phyloP scores from a whole-genome alignment of 1,140 invertebrate species.

The Scaptomyza graminum region DNA sequence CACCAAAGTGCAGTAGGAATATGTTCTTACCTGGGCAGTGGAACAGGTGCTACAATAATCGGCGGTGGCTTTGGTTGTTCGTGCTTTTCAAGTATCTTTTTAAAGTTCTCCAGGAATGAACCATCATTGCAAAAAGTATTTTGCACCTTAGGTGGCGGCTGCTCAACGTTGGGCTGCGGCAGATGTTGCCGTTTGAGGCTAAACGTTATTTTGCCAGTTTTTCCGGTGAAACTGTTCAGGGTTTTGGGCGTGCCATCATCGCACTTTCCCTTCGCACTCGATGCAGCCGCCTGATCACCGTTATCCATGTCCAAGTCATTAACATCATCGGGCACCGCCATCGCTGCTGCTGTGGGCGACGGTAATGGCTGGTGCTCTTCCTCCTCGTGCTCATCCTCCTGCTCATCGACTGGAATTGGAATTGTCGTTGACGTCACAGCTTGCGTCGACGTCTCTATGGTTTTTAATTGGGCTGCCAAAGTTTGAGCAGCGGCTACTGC shows the following conservation, averaged over 20 bases:
- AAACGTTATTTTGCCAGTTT: constrained; percentile 78
- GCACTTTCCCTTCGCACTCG: constrained; percentile 28
- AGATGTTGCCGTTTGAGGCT: constrained; percentile 66
- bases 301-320: constrained; percentile 22
- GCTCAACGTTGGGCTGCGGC: constrained; percentile 65
- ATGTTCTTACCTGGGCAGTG: constrained; percentile 43
- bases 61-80: constrained; percentile 79
- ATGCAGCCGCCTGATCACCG: constrained; percentile 13
- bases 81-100: constrained; percentile 86
- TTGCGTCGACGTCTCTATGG: constrained; percentile 31
- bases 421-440: background rate
- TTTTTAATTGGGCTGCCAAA: constrained; percentile 69
- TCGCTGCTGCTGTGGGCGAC: background rate
- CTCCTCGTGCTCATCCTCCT: constrained; percentile 49
- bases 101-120: constrained; percentile 90
- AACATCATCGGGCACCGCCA: constrained; percentile 33
- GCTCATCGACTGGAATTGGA: constrained; percentile 1
- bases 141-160: constrained; percentile 70
- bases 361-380: constrained; percentile 12
- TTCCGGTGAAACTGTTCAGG: constrained; percentile 67
- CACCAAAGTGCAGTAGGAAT: too few relatives aligned
- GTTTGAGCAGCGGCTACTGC: constrained; percentile 80
- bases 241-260: constrained; percentile 54
- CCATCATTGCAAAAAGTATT: constrained; percentile 91
- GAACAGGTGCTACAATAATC: constrained; percentile 63